Conservation (phyloP, 2,113 vertebrate species). For the Antechinus flavipes region DNA sequence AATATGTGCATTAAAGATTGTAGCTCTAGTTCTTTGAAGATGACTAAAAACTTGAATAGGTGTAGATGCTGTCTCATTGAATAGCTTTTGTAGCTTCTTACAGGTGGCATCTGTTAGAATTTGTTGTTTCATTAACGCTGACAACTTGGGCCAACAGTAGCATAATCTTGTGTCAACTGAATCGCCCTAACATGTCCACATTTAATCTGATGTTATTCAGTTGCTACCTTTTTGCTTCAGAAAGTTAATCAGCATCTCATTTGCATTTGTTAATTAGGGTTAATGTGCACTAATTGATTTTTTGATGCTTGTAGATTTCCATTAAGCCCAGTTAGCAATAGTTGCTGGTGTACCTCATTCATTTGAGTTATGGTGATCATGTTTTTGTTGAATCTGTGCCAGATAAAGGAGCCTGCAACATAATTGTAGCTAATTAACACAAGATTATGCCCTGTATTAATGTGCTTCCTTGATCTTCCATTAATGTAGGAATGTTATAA, state of each 20-base stretch:
- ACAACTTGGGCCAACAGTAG: conserved; percentile 83
- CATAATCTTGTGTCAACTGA: conserved; percentile 86
- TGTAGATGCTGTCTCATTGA: neutral
- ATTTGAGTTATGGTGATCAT: conserved; percentile 86
- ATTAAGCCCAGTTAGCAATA: conserved; percentile 88
- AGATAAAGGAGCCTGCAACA: conserved; percentile 84
- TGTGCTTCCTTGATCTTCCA: conserved; percentile 76
- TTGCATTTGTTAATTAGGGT: conserved; percentile 93
- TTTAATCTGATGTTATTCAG: conserved; percentile 82
- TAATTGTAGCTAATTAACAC: conserved; percentile 94
- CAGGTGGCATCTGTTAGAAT: conserved; percentile 81
- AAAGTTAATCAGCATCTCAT: conserved; percentile 93
- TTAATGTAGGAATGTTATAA: conserved; percentile 78
- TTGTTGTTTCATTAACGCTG: conserved; percentile 84
- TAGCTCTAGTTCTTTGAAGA: neutral
- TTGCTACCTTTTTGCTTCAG: conserved; percentile 83
- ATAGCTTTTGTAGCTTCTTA: conserved; percentile 61
- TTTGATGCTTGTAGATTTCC: conserved; percentile 88
- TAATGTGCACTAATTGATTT: conserved; percentile 93
- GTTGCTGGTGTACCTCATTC: conserved; percentile 84
- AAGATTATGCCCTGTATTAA: conserved; percentile 80
- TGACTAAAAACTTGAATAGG: neutral
- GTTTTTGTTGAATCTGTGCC: conserved; percentile 88
- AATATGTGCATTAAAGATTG: neutral
- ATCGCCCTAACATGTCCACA: conserved; percentile 88